Conservation (phyloP, 2,888 invertebrate species). For the Stenodema calcarata region DNA sequence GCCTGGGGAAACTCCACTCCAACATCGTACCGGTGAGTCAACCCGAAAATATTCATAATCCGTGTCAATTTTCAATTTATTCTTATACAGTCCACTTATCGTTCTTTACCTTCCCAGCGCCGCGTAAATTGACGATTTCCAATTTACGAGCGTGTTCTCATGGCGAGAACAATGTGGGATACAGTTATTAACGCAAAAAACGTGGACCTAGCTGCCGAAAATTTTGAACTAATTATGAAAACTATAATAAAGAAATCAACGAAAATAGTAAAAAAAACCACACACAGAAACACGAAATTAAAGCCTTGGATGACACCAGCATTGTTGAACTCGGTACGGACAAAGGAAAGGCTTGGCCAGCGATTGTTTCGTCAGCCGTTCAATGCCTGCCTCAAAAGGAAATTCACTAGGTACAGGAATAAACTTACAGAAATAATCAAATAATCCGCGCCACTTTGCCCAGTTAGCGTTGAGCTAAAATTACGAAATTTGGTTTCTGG, state of each 20-base stretch:
- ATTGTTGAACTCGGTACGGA: constrained; percentile 13
- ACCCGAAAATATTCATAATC: no score
- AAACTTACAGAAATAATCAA: not conserved
- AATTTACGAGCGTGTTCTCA: no score
- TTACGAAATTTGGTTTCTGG: no score
- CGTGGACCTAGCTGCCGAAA: no score
- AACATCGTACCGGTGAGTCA: no score
- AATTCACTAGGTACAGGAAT: constrained; percentile 9
- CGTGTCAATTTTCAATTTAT: no score
- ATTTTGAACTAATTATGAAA: constrained; percentile 14
- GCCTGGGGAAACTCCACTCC: no score
- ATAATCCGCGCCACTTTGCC: no score
- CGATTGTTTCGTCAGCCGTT: constrained; percentile 3
- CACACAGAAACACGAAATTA: constrained; percentile 7
- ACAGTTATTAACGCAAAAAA: not conserved
- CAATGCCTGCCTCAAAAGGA: not conserved
- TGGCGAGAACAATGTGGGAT: constrained; percentile 11
- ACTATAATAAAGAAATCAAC: constrained; percentile 9
- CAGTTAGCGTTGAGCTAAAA: no score
- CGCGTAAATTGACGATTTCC: no score
- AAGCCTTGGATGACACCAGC: constrained; percentile 15
- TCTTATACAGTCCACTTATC: no score
- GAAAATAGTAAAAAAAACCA: constrained; percentile 1
- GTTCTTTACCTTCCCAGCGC: no score
- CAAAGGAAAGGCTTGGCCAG: not conserved